A percentile compares a stretch with the other conserved stretches of the same genome.
phyloP scores from a whole-genome alignment of 2,888 invertebrate species.

The Aleiodes alternator region DNA sequence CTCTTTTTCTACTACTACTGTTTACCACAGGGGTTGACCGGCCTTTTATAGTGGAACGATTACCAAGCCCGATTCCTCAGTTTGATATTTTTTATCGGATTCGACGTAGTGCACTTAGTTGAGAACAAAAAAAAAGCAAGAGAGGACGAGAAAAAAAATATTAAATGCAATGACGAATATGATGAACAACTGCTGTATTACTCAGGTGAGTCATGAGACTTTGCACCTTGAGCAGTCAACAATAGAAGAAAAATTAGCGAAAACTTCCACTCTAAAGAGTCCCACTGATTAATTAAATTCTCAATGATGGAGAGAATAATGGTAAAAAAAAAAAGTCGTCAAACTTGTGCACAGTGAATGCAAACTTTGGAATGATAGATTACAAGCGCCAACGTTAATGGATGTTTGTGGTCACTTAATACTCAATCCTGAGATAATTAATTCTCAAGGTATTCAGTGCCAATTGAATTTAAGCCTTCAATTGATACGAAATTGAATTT shows the following conservation, averaged over 20 bases:
- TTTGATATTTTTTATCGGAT: constrained; percentile 50
- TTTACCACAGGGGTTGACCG: constrained; percentile 37
- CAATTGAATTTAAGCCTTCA: constrained; percentile 57
- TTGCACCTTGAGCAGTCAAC: not conserved
- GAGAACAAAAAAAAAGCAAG: constrained; percentile 21
- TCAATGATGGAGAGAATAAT: not conserved
- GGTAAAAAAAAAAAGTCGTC: no score
- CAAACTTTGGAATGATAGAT: constrained; percentile 38
- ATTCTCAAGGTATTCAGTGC: constrained; percentile 60
- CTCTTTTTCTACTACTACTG: constrained; percentile 20
- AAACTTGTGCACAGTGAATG: not conserved
- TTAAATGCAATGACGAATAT: constrained; percentile 7
- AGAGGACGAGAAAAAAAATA: not conserved
- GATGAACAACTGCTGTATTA: constrained; percentile 45
- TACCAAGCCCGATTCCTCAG: constrained; percentile 41
- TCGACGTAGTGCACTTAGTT: constrained; percentile 38
- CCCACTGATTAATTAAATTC: constrained; percentile 5
- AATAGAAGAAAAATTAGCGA: constrained; percentile 11
- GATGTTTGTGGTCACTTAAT: constrained; percentile 43
- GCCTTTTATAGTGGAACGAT: constrained; percentile 43
- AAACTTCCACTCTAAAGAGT: not conserved
- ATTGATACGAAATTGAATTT: not conserved
- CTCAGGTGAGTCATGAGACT: constrained; percentile 30
- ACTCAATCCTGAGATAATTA: constrained; percentile 60
- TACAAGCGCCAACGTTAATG: constrained; percentile 35